phyloP scores from a whole-genome alignment of 1,140 invertebrate genomes.

The Pachyrhynchus sulphureomaculatus region DNA sequence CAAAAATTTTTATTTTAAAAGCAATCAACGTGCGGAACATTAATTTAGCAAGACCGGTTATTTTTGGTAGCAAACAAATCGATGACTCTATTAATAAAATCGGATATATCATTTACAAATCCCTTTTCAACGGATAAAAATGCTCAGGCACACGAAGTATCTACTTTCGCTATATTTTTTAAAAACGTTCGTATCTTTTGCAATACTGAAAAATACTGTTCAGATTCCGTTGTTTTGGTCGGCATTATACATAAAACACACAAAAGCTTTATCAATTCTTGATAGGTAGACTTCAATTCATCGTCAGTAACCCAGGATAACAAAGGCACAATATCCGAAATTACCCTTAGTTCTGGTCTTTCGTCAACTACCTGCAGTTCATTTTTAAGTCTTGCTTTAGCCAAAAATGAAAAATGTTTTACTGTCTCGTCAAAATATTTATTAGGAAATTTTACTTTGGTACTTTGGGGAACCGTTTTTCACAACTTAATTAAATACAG shows the following conservation, averaged over 20 bases:
- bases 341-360: constrained; percentile 25
- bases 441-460: constrained; percentile 23
- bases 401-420: constrained; percentile 27
- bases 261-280: constrained; percentile 34
- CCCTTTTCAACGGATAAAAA: constrained; percentile 39
- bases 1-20: too few species aligned
- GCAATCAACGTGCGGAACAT: too few species aligned
- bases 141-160: constrained; percentile 38
- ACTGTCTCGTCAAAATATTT: constrained; percentile 13
- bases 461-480: constrained; percentile 17
- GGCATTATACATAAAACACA: constrained; percentile 35
- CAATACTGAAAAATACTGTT: constrained; percentile 45
- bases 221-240: constrained; percentile 39
- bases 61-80: constrained; percentile 36
- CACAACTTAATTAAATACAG: constrained; percentile 28
- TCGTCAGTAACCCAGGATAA: constrained; percentile 26
- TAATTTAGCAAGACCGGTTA: too few species aligned
- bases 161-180: constrained; percentile 36
- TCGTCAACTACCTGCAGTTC: constrained; percentile 35
- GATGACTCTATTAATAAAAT: constrained; percentile 43
- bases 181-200: constrained; percentile 47
- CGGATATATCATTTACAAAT: constrained; percentile 31
- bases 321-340: constrained; percentile 28
- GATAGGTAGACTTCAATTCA: constrained; percentile 34
- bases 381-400: constrained; percentile 27